Percentiles rank a stretch among this genome's conserved stretches.
These are phyloP conservation scores for Limenitis camilla DNA, from an alignment of 2,888 invertebrate genomes.

Conservation along the genomic window DNA sequence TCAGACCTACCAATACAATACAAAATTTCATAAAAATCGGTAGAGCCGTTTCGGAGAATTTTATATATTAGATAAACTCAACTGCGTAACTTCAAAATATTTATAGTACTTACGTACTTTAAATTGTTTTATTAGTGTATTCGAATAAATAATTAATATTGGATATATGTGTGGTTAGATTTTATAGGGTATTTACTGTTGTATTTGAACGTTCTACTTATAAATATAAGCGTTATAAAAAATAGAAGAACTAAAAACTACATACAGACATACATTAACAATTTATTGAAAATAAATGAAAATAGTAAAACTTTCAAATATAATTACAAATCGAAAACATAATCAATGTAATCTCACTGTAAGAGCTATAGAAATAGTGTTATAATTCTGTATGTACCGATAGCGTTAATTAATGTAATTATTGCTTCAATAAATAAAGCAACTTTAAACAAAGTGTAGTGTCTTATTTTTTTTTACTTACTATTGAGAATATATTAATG, in stretches of 20 bases:
- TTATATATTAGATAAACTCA: not conserved
- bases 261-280: not conserved
- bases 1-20: too few relatives aligned
- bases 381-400: constrained; percentile 37
- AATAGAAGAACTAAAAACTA: not conserved
- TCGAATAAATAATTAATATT: constrained; percentile 5
- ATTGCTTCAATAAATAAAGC: constrained; percentile 60
- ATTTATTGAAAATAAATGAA: not conserved
- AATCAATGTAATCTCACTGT: constrained; percentile 36
- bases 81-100: not conserved
- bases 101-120: constrained; percentile 10
- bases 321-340: constrained; percentile 28
- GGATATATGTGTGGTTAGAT: constrained; percentile 13
- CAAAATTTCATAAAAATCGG: too few relatives aligned
- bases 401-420: constrained; percentile 46
- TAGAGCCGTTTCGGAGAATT: not conserved
- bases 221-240: not conserved
- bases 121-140: constrained; percentile 6
- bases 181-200: constrained; percentile 11
- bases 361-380: constrained; percentile 24
- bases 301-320: constrained; percentile 15
- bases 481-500: too few relatives aligned
- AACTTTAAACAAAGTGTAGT: constrained; percentile 40
- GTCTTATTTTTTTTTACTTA: constrained; percentile 5
- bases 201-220: constrained; percentile 17